A percentile compares a stretch with the other conserved stretches of the same genome.
phyloP scores from a whole-genome alignment of 2,797 vertebrate species.

The Petrocephalus schoutedeni region DNA sequence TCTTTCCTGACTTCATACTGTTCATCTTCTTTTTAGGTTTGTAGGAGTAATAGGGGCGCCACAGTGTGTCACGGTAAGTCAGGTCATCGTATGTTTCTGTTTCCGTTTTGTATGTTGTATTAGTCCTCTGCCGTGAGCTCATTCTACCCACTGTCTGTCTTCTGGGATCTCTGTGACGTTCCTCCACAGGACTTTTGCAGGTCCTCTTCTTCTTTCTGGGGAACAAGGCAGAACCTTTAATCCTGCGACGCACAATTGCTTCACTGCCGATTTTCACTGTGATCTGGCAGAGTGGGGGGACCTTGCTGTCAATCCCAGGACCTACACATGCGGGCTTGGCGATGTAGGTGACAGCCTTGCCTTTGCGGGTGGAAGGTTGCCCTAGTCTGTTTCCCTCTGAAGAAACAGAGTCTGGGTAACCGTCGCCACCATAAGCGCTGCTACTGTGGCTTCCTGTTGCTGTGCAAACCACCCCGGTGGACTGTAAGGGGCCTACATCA shows the following conservation, averaged over 20 bases:
- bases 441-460: neutral
- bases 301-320: slow-evolving; percentile 74
- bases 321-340: slow-evolving; percentile 92
- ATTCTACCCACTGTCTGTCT: slow-evolving; percentile 46
- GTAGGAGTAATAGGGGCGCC: slow-evolving; percentile 96
- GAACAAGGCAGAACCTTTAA: slow-evolving; percentile 88
- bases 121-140: slow-evolving; percentile 51
- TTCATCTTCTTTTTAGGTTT: slow-evolving; percentile 92
- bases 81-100: slow-evolving; percentile 73
- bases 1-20: slow-evolving; percentile 75
- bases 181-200: slow-evolving; percentile 46
- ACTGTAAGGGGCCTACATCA: slow-evolving; percentile 53
- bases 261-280: slow-evolving; percentile 97
- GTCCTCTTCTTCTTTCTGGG: slow-evolving; percentile 67
- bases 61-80: slow-evolving; percentile 85
- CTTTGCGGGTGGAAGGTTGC: neutral
- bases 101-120: slow-evolving; percentile 31
- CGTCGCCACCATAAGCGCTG: too few species aligned
- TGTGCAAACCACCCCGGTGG: slow-evolving; percentile 42
- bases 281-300: slow-evolving; percentile 91
- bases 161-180: slow-evolving; percentile 12
- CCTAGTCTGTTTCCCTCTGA: neutral
- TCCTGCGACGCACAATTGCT: slow-evolving; percentile 87
- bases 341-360: slow-evolving; percentile 88
- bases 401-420: neutral